Evolutionary conservation across 2,888 invertebrate genomes (phyloP).

Genomic region (Meta bourneti): DNA sequence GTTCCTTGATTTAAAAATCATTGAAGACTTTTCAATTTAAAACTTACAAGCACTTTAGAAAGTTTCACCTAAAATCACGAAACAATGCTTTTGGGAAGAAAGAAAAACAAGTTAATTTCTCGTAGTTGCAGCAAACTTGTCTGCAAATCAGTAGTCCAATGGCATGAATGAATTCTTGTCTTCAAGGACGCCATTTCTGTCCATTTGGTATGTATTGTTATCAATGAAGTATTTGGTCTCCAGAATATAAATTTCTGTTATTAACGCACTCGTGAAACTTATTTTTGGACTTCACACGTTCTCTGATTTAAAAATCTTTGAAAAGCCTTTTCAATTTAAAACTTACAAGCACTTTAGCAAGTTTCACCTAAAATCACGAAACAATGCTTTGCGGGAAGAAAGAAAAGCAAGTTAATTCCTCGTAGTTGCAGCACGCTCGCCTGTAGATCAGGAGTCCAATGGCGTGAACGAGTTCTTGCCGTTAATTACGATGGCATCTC

Average conservation of each 20-base stretch:
- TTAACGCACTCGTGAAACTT: neutral
- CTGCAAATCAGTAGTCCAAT: conserved; percentile 6
- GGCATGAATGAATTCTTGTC: conserved; percentile 8
- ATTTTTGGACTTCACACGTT: conserved; percentile 34
- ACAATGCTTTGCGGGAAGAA: no score
- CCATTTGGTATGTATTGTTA: neutral
- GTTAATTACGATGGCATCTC: conserved; percentile 31
- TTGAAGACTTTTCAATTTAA: no score
- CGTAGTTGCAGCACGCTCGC: neutral
- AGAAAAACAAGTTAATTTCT: no score
- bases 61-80: no score
- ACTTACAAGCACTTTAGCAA: no score
- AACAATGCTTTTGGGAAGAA: no score
- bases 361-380: no score
- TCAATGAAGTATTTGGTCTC: no score
- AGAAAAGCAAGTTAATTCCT: neutral
- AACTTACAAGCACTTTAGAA: no score
- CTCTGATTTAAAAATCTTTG: conserved; percentile 18
- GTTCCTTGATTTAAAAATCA: no score
- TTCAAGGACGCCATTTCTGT: conserved; percentile 25
- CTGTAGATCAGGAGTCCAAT: conserved; percentile 13
- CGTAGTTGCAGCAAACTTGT: no score
- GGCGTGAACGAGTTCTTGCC: conserved; percentile 23
- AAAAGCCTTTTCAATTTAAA: neutral
- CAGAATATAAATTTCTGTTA: conserved; percentile 16